Evolutionary conservation across 2,797 vertebrate species (phyloP).

Genomic region (Picus viridis): DNA sequence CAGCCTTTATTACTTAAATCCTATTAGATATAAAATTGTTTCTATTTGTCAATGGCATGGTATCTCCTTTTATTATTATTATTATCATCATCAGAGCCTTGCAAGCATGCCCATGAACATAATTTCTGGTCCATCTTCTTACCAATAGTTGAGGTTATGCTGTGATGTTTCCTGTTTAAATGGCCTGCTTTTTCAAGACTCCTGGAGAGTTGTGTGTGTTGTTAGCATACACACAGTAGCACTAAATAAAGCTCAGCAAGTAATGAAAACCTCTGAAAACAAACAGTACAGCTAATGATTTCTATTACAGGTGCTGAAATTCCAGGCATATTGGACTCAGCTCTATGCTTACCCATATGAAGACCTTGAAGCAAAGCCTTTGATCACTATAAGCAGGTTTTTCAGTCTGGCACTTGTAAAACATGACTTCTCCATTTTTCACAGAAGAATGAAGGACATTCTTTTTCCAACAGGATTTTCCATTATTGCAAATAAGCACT

Average conservation of each 20-base stretch:
- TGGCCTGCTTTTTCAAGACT: slow-evolving; percentile 39
- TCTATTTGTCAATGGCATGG: slow-evolving; percentile 66
- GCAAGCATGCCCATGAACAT: slow-evolving; percentile 26
- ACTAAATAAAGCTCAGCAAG: slow-evolving; percentile 36
- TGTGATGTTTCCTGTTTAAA: slow-evolving; percentile 28
- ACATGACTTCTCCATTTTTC: neutral
- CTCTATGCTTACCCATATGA: neutral
- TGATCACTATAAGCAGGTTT: neutral
- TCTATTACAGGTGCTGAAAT: neutral
- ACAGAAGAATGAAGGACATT: neutral
- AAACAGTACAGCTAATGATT: slow-evolving; percentile 23
- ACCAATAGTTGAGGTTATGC: slow-evolving; percentile 46
- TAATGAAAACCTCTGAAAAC: slow-evolving; percentile 20
- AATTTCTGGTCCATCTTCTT: slow-evolving; percentile 55
- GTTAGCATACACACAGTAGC: neutral
- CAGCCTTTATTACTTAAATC: slow-evolving; percentile 75
- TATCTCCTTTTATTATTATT: slow-evolving; percentile 66
- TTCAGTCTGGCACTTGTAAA: neutral
- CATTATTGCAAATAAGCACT: neutral
- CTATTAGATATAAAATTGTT: slow-evolving; percentile 75
- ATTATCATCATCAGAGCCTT: slow-evolving; percentile 41
- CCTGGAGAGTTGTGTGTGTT: neutral
- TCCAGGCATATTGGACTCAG: neutral
- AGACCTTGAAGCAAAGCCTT: slow-evolving; percentile 26
- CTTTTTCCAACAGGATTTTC: neutral